Base-by-base conservation (phyloP, 1,140 invertebrate genomes). In the Nylanderia fulva region DNA sequence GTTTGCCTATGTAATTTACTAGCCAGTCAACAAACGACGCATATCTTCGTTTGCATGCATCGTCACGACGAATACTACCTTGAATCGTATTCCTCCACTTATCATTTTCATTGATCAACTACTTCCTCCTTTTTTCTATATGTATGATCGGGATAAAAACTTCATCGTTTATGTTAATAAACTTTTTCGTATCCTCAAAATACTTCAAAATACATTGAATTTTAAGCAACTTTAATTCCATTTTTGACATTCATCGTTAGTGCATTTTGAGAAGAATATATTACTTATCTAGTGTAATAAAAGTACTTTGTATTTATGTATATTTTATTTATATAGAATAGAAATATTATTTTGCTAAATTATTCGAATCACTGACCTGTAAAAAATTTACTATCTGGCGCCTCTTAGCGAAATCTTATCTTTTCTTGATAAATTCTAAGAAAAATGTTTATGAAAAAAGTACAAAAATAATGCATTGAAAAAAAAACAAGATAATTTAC, bases 1-100 rank as follows among this genome's bases (percentile, higher is more conserved):
- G 48, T 63, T 74, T 72, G 56, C 66, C 63, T 54, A 0, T 71
- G 36, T 76, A 88, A 85, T 76, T 88, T 85, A 71, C 74, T 88
- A 85, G 84, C n/a, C 60, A 79, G 76, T 54, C 33, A 79, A 56
- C 66, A 79, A 86, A n/a, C 79, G 27, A 71, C 77, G 60, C 18
- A 33, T 61, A 79, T 69, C 42, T 69, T 88, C 42, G n/a, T 27
- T 39, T 33, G 33, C 48, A 63, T 48, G 72, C 80, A 84, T 84
- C 64, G 27, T 29, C 39, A 52, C 2, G 18, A 29, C 13, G 9
- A 42, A 21, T 33, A 45, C 48, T 80, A 71, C 66, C 77, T 82
- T 72, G 66, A 82, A 42, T 58, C 36, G n/a, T 8, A 6, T 58
- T 48, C 77, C 56, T 45, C 27, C n/a, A 69, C 24, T 24, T 58